A percentile compares a stretch with the other conserved stretches of the same genome.
phyloP scores from a whole-genome alignment of 2,113 vertebrate genomes.

The Varanus salvator region DNA sequence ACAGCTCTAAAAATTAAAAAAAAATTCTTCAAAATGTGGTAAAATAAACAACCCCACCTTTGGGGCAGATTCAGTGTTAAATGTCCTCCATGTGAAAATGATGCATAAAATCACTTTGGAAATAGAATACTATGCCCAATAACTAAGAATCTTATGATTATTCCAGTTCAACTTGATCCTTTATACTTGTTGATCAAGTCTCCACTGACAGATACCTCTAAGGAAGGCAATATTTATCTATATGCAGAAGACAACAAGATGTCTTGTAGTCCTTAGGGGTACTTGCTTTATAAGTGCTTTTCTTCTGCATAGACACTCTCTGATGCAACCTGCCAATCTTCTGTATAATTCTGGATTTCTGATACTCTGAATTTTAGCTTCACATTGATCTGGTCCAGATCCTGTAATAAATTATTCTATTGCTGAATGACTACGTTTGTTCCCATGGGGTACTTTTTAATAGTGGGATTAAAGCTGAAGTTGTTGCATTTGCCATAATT shows the following conservation, averaged over 20 bases:
- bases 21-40: not conserved
- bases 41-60: not conserved
- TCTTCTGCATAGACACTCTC: not conserved
- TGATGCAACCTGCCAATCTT: not conserved
- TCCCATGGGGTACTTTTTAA: conserved; percentile 1
- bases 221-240: not conserved
- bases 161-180: not conserved
- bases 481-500: not conserved
- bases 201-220: not conserved
- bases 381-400: not conserved
- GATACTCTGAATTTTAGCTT: not conserved
- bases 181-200: not conserved
- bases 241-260: not conserved
- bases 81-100: not conserved
- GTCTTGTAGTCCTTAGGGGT: not conserved
- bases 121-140: not conserved
- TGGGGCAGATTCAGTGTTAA: not conserved
- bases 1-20: not conserved
- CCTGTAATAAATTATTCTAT: not conserved
- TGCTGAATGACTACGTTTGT: conserved; percentile 19
- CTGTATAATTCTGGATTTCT: not conserved
- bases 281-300: not conserved
- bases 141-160: not conserved
- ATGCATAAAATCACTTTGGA: not conserved
- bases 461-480: conserved; percentile 6